phyloP scores from a whole-genome alignment of 1,140 invertebrate genomes.

The Pissodes strobi region DNA sequence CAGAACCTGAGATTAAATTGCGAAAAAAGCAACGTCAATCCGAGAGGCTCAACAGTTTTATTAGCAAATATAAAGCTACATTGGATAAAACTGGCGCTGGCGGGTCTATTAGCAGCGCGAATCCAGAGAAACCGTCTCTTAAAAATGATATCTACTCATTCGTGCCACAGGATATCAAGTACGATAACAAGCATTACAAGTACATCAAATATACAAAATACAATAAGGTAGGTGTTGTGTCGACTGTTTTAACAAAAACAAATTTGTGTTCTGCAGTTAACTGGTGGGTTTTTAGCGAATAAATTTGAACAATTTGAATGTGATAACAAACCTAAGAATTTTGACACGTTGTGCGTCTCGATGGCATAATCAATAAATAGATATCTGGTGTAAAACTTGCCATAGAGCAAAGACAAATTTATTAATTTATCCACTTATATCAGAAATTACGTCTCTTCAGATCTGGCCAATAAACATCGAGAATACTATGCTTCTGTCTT shows the following conservation, averaged over 20 bases:
- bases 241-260: neutral
- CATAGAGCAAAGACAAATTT: no score
- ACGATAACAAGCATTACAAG: constrained; percentile 80
- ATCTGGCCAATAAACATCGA: no score
- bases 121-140: constrained; percentile 44
- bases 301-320: no score
- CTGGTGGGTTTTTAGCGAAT: no score
- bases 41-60: constrained; percentile 65
- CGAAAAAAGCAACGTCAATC: constrained; percentile 66
- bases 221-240: constrained; percentile 62
- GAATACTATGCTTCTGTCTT: no score
- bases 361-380: no score
- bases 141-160: constrained; percentile 64
- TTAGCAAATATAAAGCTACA: constrained; percentile 70
- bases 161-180: constrained; percentile 77
- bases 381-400: no score
- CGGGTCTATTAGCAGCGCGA: constrained; percentile 55
- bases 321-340: no score
- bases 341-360: no score
- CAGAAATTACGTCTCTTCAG: no score
- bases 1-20: constrained; percentile 61
- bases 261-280: no score
- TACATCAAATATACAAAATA: constrained; percentile 78
- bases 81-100: constrained; percentile 52
- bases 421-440: no score